These are phyloP conservation scores for Gnathonemus echidnorhynchus DNA, from an alignment of 2,113 vertebrate species.

Conservation along the genomic window DNA sequence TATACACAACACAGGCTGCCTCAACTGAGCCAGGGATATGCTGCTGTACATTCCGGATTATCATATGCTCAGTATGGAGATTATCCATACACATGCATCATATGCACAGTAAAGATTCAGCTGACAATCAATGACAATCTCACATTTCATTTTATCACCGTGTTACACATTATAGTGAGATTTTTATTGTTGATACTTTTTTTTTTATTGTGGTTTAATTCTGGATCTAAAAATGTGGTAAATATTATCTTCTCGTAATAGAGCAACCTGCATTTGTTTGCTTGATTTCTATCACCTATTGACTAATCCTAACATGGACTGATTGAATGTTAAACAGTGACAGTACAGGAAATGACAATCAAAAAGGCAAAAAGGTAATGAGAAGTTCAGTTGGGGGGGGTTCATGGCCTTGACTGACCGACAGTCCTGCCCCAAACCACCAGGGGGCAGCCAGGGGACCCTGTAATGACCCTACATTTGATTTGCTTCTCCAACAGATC, in stretches of 20 bases:
- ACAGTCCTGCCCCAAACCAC: neutral
- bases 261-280: neutral
- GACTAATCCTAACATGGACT: neutral
- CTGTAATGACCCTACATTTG: conserved; percentile 21
- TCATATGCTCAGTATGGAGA: neutral
- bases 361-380: neutral
- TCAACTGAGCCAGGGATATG: neutral
- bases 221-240: neutral
- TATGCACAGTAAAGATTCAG: neutral
- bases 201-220: neutral
- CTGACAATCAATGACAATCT: neutral
- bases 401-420: neutral
- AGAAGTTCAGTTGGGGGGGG: neutral
- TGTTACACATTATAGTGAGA: neutral
- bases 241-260: neutral
- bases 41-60: neutral
- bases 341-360: neutral
- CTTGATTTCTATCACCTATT: neutral
- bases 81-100: neutral
- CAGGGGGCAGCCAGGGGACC: neutral
- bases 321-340: neutral
- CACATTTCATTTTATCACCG: neutral
- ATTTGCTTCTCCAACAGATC: conserved; percentile 12
- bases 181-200: neutral
- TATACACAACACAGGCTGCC: neutral